Base-by-base conservation (phyloP, 2,113 vertebrate species). In the Corvus hawaiiensis region DNA sequence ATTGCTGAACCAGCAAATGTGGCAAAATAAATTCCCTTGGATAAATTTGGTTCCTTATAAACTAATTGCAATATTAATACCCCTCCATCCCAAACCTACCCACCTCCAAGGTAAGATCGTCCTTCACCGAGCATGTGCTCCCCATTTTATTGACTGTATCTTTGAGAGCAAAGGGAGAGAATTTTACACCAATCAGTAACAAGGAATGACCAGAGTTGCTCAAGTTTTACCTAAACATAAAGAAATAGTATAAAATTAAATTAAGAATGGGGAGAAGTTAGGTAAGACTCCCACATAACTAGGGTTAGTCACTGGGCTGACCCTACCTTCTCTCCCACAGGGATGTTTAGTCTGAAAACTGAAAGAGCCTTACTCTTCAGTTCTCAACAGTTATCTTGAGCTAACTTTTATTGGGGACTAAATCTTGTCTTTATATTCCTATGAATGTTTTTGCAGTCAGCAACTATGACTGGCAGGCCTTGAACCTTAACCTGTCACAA, bases 91-190 rank as follows among this genome's bases (percentile, higher is more conserved):
- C 63, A 44, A 76, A 16, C 4, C 14, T 33, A 19, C 12, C 7
- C 27, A 37, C 5, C 11, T 44, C 33, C 27, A 27, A 6, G 18
- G 9, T 27, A 52, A 59, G 33, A 12, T 26, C 4, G 1, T 4
- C 27, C 17, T 5, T 52, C 46, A 33, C 9, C 0, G 0, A 67
- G 26, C 32, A 21, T 4, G 11, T 1, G 1, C 6, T 35, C 18
- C 2, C 0, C 12, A 52, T 37, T 43, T 68, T 17, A 27, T 19
- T 37, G 18, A 37, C 27, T 33, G 17, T 7, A 19, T 20, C 9
- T 61, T 52, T 37, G 33, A 27, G 33, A 52, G 22, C 5, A 10
- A 61, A 52, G 15, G 0, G 1, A 32, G 11, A 61, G 21, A 59
- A 46, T 33, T 61, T 77, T 18, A 23, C 14, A 59, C 4, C 9